A percentile compares a stretch with the other conserved stretches of the same genome.
Evolutionary conservation across 2,113 vertebrate genomes (phyloP).

Genomic region (Dryoscopus gambensis): DNA sequence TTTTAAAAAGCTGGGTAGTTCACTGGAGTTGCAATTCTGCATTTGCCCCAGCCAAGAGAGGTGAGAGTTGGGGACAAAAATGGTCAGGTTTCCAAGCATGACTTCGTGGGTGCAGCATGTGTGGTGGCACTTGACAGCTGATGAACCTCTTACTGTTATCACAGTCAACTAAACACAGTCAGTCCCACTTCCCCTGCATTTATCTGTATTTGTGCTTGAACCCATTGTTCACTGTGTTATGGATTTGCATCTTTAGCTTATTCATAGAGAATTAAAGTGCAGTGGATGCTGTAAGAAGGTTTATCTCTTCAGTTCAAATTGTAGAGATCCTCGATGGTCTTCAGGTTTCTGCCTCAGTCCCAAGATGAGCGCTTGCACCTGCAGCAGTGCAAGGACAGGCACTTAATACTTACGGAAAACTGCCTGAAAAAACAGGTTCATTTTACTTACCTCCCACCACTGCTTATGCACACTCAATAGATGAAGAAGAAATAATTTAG

Average conservation of each 20-base stretch:
- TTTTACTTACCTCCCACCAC: neutral
- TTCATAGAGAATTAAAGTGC: neutral
- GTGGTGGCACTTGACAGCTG: neutral
- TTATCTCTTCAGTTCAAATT: neutral
- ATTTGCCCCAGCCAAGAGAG: neutral
- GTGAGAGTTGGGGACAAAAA: neutral
- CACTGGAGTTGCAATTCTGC: neutral
- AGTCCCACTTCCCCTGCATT: neutral
- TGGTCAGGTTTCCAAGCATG: neutral
- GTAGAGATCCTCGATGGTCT: neutral
- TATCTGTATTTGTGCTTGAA: neutral
- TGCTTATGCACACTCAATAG: neutral
- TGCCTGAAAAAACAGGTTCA: neutral
- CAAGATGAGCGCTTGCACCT: neutral
- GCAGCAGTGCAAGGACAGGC: neutral
- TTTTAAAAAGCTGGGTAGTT: constrained; percentile 26
- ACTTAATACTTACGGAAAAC: neutral
- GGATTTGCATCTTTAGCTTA: neutral
- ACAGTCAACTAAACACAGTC: neutral
- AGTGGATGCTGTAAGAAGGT: neutral
- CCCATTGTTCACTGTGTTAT: neutral
- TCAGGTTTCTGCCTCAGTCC: neutral
- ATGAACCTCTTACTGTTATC: neutral
- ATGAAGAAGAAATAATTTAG: neutral
- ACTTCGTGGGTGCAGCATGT: neutral